Percentiles rank a stretch among this genome's conserved stretches.
phyloP scores from a whole-genome alignment of 2,113 vertebrate genomes.

The Plestiodon gilberti region DNA sequence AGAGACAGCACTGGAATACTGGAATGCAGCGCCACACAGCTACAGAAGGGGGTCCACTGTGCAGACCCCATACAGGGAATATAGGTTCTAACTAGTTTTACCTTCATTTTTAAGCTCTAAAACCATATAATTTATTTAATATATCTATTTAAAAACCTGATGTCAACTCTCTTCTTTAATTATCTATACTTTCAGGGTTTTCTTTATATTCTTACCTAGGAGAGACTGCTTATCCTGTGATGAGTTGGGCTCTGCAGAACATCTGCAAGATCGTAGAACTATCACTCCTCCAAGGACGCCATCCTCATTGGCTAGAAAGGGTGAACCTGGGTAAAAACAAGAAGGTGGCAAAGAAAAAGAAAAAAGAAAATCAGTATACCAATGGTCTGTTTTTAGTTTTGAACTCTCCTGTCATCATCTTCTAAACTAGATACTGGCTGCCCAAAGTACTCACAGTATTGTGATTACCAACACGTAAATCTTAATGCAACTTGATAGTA shows the following conservation, averaged over 20 bases:
- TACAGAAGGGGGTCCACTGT: too few relatives aligned
- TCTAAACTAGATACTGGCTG: slow-evolving; percentile 10
- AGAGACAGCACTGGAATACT: too few relatives aligned
- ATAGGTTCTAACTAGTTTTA: not conserved
- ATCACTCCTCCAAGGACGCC: slow-evolving; percentile 96
- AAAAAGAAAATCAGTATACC: slow-evolving; percentile 27
- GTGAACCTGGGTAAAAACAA: slow-evolving; percentile 84
- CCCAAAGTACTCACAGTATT: slow-evolving; percentile 26
- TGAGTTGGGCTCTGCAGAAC: slow-evolving; percentile 82
- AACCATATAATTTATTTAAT: not conserved
- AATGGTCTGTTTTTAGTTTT: slow-evolving; percentile 14
- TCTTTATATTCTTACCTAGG: slow-evolving; percentile 81
- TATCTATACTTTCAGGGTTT: not conserved
- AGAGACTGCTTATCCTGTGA: slow-evolving; percentile 88
- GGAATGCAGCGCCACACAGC: too few relatives aligned
- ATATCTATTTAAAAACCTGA: not conserved
- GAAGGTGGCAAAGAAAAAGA: not conserved
- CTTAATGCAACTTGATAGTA: slow-evolving; percentile 17
- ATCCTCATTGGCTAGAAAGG: slow-evolving; percentile 94
- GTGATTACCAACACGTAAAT: not conserved
- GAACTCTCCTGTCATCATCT: not conserved
- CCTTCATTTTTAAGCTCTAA: not conserved
- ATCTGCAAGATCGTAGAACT: slow-evolving; percentile 91
- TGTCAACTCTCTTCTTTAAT: not conserved
- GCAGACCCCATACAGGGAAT: too few relatives aligned